Evolutionary conservation across 2,888 invertebrate genomes (phyloP).

Genomic region (Volucella zonaria): DNA sequence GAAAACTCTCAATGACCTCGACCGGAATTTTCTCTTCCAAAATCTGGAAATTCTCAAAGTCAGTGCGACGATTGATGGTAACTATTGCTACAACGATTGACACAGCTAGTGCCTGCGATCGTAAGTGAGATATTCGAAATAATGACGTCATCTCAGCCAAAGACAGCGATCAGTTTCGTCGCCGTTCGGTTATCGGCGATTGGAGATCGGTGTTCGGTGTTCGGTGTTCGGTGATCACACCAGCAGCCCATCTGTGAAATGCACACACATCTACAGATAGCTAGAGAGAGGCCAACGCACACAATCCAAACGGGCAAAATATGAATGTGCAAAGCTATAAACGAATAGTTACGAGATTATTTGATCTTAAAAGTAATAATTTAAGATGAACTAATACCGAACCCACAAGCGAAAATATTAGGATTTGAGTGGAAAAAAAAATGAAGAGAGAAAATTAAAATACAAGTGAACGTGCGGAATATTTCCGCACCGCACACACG

Average conservation of each 20-base stretch:
- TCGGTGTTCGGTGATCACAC: too few species aligned
- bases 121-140: constrained; percentile 23
- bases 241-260: neutral
- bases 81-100: constrained; percentile 20
- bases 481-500: constrained; percentile 48
- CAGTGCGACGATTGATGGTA: constrained; percentile 1
- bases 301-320: neutral
- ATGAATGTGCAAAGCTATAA: too few species aligned
- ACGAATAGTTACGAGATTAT: constrained; percentile 1
- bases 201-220: too few species aligned
- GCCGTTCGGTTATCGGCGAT: too few species aligned
- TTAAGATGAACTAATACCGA: constrained; percentile 48
- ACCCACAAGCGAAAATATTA: constrained; percentile 30
- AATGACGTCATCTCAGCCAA: constrained; percentile 51
- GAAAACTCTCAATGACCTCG: constrained; percentile 58
- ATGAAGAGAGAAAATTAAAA: too few species aligned
- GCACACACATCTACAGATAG: constrained; percentile 20
- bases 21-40: constrained; percentile 58
- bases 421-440: constrained; percentile 12
- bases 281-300: constrained; percentile 14
- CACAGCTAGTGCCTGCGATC: constrained; percentile 14
- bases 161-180: constrained; percentile 1
- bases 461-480: constrained; percentile 37
- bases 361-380: constrained; percentile 50
- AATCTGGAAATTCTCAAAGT: neutral